A percentile compares a stretch with the other conserved stretches of the same genome.
These are phyloP conservation scores for Neuroterus valhalla DNA, from an alignment of 1,140 invertebrate species.

Conservation along the genomic window DNA sequence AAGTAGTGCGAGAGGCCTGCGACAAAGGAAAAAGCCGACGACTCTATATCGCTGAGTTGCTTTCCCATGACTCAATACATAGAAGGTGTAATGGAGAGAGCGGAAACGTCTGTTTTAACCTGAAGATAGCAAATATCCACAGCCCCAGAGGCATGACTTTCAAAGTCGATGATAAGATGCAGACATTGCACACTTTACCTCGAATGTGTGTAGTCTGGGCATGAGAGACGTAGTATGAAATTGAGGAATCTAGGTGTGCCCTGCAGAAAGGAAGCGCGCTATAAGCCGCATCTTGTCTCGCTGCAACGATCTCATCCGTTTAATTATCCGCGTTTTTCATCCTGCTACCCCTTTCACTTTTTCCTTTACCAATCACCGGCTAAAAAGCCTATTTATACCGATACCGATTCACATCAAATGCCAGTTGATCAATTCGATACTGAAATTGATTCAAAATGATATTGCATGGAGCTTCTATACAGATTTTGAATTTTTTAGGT, in stretches of 20 bases:
- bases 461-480: too few species aligned
- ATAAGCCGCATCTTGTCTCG: conserved; percentile 13
- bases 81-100: background rate
- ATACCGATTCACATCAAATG: background rate
- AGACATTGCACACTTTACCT: background rate
- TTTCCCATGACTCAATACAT: conserved; percentile 24
- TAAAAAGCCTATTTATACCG: conserved; percentile 9
- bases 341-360: conserved; percentile 25
- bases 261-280: conserved; percentile 22
- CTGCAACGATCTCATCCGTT: conserved; percentile 19
- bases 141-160: conserved; percentile 7
- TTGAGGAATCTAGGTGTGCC: conserved; percentile 8
- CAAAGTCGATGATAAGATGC: conserved; percentile 23
- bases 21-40: background rate
- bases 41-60: background rate
- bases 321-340: conserved; percentile 27
- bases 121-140: background rate
- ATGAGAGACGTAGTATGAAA: background rate
- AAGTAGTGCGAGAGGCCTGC: background rate
- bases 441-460: too few species aligned
- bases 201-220: background rate
- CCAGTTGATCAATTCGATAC: too few species aligned
- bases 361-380: conserved; percentile 11
- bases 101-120: conserved; percentile 21
- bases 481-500: too few species aligned